These are phyloP conservation scores for Muschampia plurimacula DNA, from an alignment of 2,888 invertebrate species.

Conservation along the genomic window DNA sequence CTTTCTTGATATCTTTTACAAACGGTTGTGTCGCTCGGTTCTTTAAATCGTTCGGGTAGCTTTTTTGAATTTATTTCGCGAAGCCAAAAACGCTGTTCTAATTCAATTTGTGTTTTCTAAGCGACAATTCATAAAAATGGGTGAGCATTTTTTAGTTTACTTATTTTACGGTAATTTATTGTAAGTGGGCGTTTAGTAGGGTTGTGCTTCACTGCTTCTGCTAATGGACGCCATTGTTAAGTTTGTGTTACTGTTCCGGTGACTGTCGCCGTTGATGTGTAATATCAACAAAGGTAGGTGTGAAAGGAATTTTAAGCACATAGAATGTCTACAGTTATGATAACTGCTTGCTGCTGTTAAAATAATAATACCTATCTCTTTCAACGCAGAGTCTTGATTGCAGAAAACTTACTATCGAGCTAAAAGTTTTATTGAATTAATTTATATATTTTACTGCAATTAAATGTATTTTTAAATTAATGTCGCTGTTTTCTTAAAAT, in stretches of 20 bases:
- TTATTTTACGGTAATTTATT: conserved; percentile 34
- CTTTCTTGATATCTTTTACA: conserved; percentile 56
- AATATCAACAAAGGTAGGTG: neutral
- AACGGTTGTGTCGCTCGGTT: conserved; percentile 56
- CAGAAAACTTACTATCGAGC: neutral
- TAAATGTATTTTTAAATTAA: neutral
- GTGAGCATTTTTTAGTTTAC: conserved; percentile 46
- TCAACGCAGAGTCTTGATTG: neutral
- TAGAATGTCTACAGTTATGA: too few species aligned
- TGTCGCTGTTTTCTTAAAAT: neutral
- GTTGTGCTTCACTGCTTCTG: neutral
- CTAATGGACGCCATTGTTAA: neutral
- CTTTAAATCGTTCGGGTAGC: conserved; percentile 50
- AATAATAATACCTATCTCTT: neutral
- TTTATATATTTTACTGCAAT: neutral
- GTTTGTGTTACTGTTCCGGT: neutral
- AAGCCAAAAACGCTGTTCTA: conserved; percentile 18
- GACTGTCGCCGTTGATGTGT: neutral
- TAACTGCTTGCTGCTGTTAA: neutral
- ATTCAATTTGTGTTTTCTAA: conserved; percentile 42
- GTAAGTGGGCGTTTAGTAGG: neutral
- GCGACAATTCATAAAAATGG: conserved; percentile 48
- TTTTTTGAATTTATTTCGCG: conserved; percentile 49
- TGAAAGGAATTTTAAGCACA: too few species aligned
- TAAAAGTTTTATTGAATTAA: neutral